Base-by-base conservation (phyloP, 2,888 invertebrate species). In the Diarsia dahlii region DNA sequence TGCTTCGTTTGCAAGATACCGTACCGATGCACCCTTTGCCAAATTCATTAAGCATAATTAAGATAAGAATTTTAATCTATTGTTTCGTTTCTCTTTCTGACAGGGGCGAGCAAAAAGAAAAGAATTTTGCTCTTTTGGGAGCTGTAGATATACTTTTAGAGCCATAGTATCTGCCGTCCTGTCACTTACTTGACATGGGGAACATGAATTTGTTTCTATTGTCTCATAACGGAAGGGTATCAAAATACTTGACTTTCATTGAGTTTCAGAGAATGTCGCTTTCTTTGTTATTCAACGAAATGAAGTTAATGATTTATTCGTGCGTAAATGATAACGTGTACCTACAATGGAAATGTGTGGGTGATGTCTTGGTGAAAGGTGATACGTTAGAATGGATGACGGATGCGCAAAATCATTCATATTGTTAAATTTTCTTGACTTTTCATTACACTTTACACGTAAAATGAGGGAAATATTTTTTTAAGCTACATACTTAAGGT, bases 51-150 rank as follows among this genome's bases (percentile, higher is more conserved):
- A 66, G 63, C 46, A 76, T 73, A 82, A 84, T 84, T 84, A 87
- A 82, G 82, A 84, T 86, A 85, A 84, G 75, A 79, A 85, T 84
- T 77, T 84, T 64, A 78, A 84, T 82, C 72, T 80, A 79, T 75
- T 80, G 77, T 73, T 76, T 74, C 15, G 45, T 75, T 75, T 64
- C 28, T 63, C 45, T 18, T 18, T 46, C 52, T 73, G 70, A 62
- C 85, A 60, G 50, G n/a, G 56, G 48, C 12, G 58, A 50, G 67
- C 39, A 72, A 60, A 18, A 48, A 34, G 39, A 66, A 70, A 73
- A 60, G 34, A 58, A 60, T 56, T 72, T 71, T 5, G 20, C 20
- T 60, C 66, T 69, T 66, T 23, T 15, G 45, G 63, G 45, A 63
- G 45, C 15, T 2, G 18, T 28, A 28, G 46, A 70, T 10, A 2